These are phyloP conservation scores for Polymixis lichenea DNA, from an alignment of 2,888 invertebrate species.

Conservation along the genomic window DNA sequence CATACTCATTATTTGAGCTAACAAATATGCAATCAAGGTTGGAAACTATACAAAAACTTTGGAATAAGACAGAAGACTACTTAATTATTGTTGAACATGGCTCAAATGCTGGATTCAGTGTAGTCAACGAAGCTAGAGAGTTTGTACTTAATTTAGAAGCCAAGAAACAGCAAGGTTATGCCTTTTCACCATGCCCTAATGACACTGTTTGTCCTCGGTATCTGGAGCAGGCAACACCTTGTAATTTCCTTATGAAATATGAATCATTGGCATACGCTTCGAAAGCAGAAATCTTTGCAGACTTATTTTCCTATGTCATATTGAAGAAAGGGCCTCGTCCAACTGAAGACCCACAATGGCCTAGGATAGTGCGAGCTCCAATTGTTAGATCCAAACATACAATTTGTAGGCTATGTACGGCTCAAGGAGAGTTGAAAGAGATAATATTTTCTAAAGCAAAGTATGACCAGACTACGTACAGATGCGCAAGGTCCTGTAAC, in stretches of 20 bases:
- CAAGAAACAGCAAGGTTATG: constrained; percentile 86
- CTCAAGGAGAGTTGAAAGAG: constrained; percentile 93
- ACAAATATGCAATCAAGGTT: constrained; percentile 92
- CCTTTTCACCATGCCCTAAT: constrained; percentile 97
- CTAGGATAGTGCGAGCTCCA: constrained; percentile 94
- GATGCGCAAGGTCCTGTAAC: constrained; percentile 93
- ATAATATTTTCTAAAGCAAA: constrained; percentile 94
- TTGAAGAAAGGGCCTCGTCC: constrained; percentile 93
- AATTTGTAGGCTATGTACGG: constrained; percentile 94
- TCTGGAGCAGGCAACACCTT: constrained; percentile 92
- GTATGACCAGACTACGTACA: constrained; percentile 94
- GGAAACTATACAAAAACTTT: constrained; percentile 93
- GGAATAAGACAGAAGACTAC: constrained; percentile 96
- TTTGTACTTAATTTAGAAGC: constrained; percentile 92
- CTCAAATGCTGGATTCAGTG: constrained; percentile 94
- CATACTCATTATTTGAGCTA: constrained; percentile 95
- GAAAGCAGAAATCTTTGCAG: constrained; percentile 83
- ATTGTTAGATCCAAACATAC: constrained; percentile 93
- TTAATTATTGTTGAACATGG: constrained; percentile 96
- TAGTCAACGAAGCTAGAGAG: constrained; percentile 96
- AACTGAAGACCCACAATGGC: constrained; percentile 92
- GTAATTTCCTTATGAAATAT: constrained; percentile 94
- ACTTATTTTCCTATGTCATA: constrained; percentile 95
- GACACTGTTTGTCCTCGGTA: constrained; percentile 94
- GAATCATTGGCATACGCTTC: constrained; percentile 89